A percentile compares a stretch with the other conserved stretches of the same genome.
Conservation (phyloP, 2,797 vertebrate genomes). For the Gallinago stenura region DNA sequence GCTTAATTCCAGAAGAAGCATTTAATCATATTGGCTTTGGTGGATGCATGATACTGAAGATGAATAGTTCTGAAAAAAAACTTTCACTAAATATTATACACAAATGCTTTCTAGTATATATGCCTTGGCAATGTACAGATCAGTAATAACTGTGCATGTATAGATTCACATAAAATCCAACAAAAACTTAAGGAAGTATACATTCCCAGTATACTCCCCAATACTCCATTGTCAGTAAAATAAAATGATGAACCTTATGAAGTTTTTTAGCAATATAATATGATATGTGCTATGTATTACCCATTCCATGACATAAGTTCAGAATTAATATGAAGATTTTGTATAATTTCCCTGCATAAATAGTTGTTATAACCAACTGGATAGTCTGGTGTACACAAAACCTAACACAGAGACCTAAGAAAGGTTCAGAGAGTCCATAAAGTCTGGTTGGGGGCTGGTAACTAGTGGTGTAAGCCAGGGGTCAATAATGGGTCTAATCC, state of each 20-base stretch:
- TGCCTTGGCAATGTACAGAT: not conserved
- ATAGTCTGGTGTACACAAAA: not conserved
- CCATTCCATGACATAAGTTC: not conserved
- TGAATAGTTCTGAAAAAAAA: not conserved
- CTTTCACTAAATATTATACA: not conserved
- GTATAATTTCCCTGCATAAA: not conserved
- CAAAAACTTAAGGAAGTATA: not conserved
- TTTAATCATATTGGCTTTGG: not conserved
- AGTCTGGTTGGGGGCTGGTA: accelerated
- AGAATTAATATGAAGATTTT: not conserved
- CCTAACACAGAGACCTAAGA: not conserved
- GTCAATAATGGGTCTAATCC: accelerated
- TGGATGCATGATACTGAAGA: not conserved
- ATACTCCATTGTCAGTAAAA: not conserved
- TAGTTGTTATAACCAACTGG: not conserved
- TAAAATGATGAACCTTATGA: not conserved
- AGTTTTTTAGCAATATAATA: not conserved
- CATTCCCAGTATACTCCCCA: not conserved
- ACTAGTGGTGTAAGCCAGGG: accelerated
- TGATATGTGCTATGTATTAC: not conserved
- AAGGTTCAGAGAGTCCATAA: not conserved
- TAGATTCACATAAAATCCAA: not conserved
- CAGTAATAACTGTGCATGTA: not conserved
- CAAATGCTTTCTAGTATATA: not conserved
- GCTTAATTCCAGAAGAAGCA: not conserved